Conservation (phyloP, 2,888 invertebrate species). For the Eupithecia insigniata region DNA sequence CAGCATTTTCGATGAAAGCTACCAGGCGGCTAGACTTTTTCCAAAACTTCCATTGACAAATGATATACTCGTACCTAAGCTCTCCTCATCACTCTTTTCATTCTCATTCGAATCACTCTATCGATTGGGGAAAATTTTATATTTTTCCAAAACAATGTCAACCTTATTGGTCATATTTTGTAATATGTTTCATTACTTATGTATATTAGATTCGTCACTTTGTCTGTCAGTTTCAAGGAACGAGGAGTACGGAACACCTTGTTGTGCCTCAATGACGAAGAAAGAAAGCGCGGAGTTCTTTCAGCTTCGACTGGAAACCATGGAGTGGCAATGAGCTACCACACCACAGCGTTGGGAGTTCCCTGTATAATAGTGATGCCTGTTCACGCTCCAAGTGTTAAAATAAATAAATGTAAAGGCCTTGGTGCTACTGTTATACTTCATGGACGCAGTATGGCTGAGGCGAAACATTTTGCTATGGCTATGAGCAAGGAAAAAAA, state of each 20-base stretch:
- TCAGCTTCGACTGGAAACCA: slow-evolving; percentile 97
- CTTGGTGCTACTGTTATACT: slow-evolving; percentile 92
- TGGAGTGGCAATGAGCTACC: slow-evolving; percentile 90
- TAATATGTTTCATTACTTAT: too few species aligned
- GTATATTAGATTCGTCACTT: too few species aligned
- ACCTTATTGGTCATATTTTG: too few species aligned
- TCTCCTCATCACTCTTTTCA: too few species aligned
- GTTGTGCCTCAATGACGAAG: slow-evolving; percentile 88
- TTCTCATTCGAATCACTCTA: too few species aligned
- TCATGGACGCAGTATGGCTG: slow-evolving; percentile 90
- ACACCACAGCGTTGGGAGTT: slow-evolving; percentile 87
- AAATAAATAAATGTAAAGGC: slow-evolving; percentile 91
- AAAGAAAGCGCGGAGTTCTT: slow-evolving; percentile 91
- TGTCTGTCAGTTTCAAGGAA: slow-evolving; percentile 91
- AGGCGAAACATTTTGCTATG: slow-evolving; percentile 91
- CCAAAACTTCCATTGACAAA: too few species aligned
- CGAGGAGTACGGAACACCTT: slow-evolving; percentile 94
- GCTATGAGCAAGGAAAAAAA: slow-evolving; percentile 87
- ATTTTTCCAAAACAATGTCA: too few species aligned
- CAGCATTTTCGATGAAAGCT: too few species aligned
- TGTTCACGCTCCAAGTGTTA: slow-evolving; percentile 93
- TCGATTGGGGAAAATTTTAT: too few species aligned
- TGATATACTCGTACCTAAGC: too few species aligned
- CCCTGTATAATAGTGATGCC: slow-evolving; percentile 95
- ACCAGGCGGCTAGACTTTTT: too few species aligned